Evolutionary conservation across 2,888 invertebrate genomes (phyloP), one percentile per base, ranked within the genome.

Genomic region (Siphlonurus alternatus): DNA sequence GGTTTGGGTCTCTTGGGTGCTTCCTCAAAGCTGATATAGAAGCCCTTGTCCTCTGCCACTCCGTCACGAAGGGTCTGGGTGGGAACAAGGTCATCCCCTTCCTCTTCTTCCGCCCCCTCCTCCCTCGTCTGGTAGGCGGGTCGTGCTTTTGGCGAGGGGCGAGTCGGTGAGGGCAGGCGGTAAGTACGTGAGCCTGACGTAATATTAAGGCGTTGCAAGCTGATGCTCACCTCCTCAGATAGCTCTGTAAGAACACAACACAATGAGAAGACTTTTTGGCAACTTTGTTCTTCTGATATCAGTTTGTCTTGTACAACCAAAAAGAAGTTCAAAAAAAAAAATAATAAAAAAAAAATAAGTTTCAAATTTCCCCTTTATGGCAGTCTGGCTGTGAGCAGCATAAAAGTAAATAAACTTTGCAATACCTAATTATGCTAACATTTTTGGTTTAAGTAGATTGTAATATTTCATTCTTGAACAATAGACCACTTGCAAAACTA

Each of bases 21-120:
- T 19, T 64, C 64, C 73, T 93, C 93, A 74, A 96, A 93, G 62
- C 93, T 90, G 73, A 96, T 92, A 76, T 95, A 95, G 78, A 96
- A 96, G 25, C 91, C 90, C 75, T 91, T 89, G 74, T 90, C 88
- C 15, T 67, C 68, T 25, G 69, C 69, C 2, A 68, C 69, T 53
- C 66, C 69, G 59, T 70, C 70, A 25, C 67, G 67, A 15, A 71
- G 74, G 71, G 69, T 73, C 74, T 63, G 60, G 1, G 64, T 60
- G 23, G 59, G 64, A 18, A 20, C 56, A 5, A 56, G 19, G 5
- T 56, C 56, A 5, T 56, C 56, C 7, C 7, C 7, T 56, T 56
- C 56, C 53, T 51, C 53, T 22, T 56, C 56, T n/a, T 56, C 56
- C 56, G 7, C 56, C 5, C 5, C n/a, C 19, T n/a, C 19, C n/a